Evolutionary conservation across 2,888 invertebrate genomes (phyloP).

Genomic region (Hymenopus coronatus): DNA sequence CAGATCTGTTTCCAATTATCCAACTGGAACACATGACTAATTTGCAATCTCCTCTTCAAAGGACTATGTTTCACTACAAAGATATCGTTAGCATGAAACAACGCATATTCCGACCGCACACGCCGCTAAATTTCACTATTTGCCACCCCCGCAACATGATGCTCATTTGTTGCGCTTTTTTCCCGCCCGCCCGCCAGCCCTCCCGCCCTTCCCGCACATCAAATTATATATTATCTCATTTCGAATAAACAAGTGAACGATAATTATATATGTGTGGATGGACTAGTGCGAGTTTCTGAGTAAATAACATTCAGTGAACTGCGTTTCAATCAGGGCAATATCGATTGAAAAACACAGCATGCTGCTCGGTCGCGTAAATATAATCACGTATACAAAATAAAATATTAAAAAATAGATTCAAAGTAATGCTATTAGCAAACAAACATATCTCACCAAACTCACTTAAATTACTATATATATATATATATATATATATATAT

Average conservation of each 20-base stretch:
- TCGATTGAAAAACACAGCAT: background rate
- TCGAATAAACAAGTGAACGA: background rate
- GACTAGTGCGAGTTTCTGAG: background rate
- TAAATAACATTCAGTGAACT: background rate
- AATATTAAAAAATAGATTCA: too few relatives aligned
- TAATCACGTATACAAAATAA: background rate
- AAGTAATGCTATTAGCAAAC: too few relatives aligned
- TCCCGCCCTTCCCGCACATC: background rate
- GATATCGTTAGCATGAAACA: background rate
- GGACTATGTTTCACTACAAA: conserved; percentile 11
- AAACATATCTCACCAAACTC: too few relatives aligned
- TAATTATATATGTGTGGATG: background rate
- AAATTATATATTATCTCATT: conserved; percentile 17
- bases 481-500: too few relatives aligned
- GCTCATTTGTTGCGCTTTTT: background rate
- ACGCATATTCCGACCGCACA: background rate
- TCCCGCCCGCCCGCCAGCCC: background rate
- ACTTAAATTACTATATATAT: too few relatives aligned
- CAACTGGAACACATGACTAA: conserved; percentile 19
- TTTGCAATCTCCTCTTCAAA: conserved; percentile 19
- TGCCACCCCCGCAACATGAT: background rate
- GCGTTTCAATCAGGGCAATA: background rate
- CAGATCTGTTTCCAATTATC: conserved; percentile 21
- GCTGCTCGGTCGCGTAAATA: background rate
- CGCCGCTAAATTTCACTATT: background rate